Evolutionary conservation across 53 echinoderm and acorn worm species (phyloP).

Genomic region (Stichopus horrens): DNA sequence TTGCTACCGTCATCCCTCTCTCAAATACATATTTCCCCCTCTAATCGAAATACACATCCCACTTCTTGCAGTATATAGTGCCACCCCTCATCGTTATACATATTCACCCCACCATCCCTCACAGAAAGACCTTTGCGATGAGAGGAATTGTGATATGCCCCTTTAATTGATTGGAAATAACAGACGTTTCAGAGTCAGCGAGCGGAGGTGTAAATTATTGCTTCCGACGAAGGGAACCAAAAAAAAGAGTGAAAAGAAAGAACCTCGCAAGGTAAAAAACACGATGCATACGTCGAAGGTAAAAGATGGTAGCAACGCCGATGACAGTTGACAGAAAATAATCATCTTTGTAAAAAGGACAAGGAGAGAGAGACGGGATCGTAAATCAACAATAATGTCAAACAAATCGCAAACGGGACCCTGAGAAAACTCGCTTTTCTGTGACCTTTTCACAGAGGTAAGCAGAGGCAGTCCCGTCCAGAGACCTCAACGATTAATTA

Average conservation of each 20-base stretch:
- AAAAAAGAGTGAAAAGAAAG: background rate
- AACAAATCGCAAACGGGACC: constrained; percentile 14
- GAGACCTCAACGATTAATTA: too few species aligned
- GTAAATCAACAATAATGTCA: constrained; percentile 37
- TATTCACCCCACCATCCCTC: too few species aligned
- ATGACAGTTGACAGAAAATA: constrained; percentile 42
- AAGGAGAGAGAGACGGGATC: background rate
- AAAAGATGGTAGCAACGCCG: background rate
- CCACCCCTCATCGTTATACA: too few species aligned
- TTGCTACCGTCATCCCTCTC: too few species aligned
- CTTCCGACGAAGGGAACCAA: constrained; percentile 16
- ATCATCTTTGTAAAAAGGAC: constrained; percentile 33
- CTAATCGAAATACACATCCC: too few species aligned
- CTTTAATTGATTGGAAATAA: background rate
- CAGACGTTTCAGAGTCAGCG: background rate
- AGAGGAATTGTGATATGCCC: background rate
- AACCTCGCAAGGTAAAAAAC: too few species aligned
- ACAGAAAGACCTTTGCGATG: too few species aligned
- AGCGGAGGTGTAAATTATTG: constrained; percentile 41
- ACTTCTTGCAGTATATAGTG: too few species aligned
- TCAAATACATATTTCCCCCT: too few species aligned
- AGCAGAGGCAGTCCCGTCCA: too few species aligned
- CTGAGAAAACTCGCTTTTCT: constrained; percentile 10
- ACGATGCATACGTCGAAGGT: too few species aligned
- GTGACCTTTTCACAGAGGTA: constrained; percentile 13